Base-by-base conservation (phyloP, 2,113 vertebrate genomes). In the Rafetus swinhoei region DNA sequence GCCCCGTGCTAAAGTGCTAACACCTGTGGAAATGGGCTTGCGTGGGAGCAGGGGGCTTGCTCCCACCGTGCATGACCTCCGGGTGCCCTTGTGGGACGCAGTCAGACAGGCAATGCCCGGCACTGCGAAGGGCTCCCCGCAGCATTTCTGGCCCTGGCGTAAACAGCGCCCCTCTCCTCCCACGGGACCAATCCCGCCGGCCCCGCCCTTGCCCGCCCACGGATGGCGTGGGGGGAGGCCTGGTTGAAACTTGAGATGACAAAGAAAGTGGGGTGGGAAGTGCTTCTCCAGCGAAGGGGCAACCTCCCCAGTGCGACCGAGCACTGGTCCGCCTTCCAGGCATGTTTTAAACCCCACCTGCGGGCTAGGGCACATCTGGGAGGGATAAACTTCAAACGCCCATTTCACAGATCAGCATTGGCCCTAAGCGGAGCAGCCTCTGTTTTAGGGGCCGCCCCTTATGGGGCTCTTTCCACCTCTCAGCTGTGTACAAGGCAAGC, bases 101-200 rank as follows among this genome's bases (percentile, higher is more conserved):
- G 81, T 85, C 89, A 91, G 60, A 54, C 13, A 88, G 65, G 91
- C 93, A 94, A 90, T 86, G 87, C 92, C 92, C 35, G 39, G 69
- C 60, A 84, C 85, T 39, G 69, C 53, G 72, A 22, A 29, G 32
- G 35, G 65, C 65, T 35, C 8, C 9, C 16, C 65, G 21, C 65
- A 11, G 65, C 16, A 35, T 35, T n/a, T 72, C 76, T 53, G 25
- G 45, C 45, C 24, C 45, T 24, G 45, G 35, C 39, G 11, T 19
- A 12, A 21, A 45, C 39, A 50, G 35, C 25, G 10, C 21, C 19
- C 32, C 9, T 19, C 65, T 72, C 32, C 19, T 19, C 32, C 65
- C 2, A 35, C 24, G 21, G 45, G 72, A 39, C 22, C 21, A 25
- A 19, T 24, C 39, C 72, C 72, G 24, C 35, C 22, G 22, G 21